Evolutionary conservation across 2,797 vertebrate genomes (phyloP).

Genomic region (Percopsis omiscomaycus): DNA sequence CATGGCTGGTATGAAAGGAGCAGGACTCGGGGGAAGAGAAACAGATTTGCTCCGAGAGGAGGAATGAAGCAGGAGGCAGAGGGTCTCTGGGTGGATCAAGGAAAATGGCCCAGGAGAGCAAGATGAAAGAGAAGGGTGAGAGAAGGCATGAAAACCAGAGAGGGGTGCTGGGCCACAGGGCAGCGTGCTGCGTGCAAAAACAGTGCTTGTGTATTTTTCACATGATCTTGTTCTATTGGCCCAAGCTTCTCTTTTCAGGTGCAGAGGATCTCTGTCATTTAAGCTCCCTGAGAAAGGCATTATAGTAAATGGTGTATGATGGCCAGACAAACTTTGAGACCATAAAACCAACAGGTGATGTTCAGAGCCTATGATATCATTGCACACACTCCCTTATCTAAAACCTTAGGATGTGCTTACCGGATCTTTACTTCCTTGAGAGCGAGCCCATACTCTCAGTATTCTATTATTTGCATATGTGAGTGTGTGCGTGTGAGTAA

Average conservation of each 20-base stretch:
- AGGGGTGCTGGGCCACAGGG: slow-evolving; percentile 6
- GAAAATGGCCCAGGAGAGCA: neutral
- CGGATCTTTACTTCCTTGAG: neutral
- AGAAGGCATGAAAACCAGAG: slow-evolving; percentile 2
- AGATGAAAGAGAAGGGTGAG: neutral
- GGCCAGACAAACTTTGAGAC: slow-evolving; percentile 35
- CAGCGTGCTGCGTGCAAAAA: slow-evolving; percentile 7
- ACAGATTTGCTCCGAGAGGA: slow-evolving; percentile 14
- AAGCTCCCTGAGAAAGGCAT: slow-evolving; percentile 14
- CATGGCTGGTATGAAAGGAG: neutral
- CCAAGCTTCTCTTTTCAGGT: slow-evolving; percentile 11
- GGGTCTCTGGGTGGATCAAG: neutral
- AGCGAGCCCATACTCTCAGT: neutral
- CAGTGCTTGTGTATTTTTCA: neutral
- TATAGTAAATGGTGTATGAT: neutral
- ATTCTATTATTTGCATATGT: neutral
- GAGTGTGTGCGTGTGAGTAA: neutral
- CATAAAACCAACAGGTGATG: slow-evolving; percentile 10
- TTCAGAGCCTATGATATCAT: slow-evolving; percentile 26
- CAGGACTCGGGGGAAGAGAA: slow-evolving; percentile 11
- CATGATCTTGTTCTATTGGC: slow-evolving; percentile 5
- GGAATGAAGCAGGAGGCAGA: neutral
- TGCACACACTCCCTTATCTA: neutral
- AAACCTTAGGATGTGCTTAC: neutral
- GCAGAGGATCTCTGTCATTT: slow-evolving; percentile 8